Percentiles rank a stretch among this genome's conserved stretches.
phyloP scores from a whole-genome alignment of 2,113 vertebrate genomes.

The Macaca nemestrina region DNA sequence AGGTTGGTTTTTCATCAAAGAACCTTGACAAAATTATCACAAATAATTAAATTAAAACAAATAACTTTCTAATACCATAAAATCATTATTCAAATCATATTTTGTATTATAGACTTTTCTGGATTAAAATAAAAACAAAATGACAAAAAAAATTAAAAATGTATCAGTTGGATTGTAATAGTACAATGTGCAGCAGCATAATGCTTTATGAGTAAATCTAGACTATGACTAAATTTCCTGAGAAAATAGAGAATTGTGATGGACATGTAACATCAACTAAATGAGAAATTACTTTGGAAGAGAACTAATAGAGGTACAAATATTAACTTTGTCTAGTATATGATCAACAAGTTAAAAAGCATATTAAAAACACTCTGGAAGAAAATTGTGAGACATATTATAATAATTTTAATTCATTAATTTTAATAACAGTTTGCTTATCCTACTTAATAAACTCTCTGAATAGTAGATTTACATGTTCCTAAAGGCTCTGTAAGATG shows the following conservation, averaged over 20 bases:
- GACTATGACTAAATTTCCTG: not conserved
- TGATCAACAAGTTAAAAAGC: not conserved
- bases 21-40: conserved; percentile 83
- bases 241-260: not conserved
- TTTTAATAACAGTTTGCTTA: not conserved
- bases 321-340: not conserved
- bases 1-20: conserved; percentile 86
- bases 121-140: not conserved
- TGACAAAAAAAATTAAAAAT: not conserved
- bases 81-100: not conserved
- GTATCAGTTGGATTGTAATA: not conserved
- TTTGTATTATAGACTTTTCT: not conserved
- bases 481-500: not conserved
- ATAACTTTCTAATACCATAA: not conserved
- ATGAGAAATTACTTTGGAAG: not conserved
- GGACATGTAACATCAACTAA: accelerated
- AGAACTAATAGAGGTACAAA: not conserved
- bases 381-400: not conserved
- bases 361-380: not conserved
- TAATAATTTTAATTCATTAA: not conserved
- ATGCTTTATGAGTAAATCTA: not conserved
- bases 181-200: not conserved
- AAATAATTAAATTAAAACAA: not conserved
- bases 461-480: not conserved
- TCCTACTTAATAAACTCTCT: not conserved